phyloP scores from a whole-genome alignment of 2,797 vertebrate species.

The Cyprinella venusta region DNA sequence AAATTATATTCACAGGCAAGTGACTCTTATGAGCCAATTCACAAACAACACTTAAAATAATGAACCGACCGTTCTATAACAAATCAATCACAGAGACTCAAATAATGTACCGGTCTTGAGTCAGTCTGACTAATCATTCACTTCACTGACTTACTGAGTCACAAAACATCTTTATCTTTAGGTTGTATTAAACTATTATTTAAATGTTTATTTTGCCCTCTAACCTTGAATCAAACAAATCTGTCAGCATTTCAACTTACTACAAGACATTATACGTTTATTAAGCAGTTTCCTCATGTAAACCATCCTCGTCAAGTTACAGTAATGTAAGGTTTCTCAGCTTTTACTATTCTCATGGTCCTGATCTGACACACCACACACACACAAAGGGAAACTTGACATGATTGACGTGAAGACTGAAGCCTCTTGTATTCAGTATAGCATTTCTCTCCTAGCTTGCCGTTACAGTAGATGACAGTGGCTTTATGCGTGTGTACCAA shows the following conservation, averaged over 20 bases:
- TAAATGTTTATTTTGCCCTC: neutral
- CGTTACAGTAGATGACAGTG: conserved; percentile 23
- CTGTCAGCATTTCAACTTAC: neutral
- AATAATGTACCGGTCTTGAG: too few species aligned
- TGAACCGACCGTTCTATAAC: neutral
- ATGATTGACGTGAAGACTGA: neutral
- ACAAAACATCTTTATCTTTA: neutral
- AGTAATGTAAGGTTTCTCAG: too few species aligned
- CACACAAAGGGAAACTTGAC: neutral
- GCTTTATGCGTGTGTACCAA: neutral
- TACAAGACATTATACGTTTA: neutral
- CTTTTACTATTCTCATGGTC: too few species aligned
- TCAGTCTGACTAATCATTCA: neutral
- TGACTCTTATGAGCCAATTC: neutral
- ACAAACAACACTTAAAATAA: neutral
- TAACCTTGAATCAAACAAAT: neutral
- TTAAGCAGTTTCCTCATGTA: neutral
- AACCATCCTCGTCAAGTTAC: neutral
- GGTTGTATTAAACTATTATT: neutral
- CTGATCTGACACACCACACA: neutral
- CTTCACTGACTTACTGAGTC: neutral
- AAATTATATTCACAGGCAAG: neutral
- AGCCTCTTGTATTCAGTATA: neutral
- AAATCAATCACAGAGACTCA: neutral
- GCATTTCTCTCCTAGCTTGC: neutral